These are phyloP conservation scores for Trichomycterus rosablanca DNA, from an alignment of 2,113 vertebrate species.

Conservation along the genomic window DNA sequence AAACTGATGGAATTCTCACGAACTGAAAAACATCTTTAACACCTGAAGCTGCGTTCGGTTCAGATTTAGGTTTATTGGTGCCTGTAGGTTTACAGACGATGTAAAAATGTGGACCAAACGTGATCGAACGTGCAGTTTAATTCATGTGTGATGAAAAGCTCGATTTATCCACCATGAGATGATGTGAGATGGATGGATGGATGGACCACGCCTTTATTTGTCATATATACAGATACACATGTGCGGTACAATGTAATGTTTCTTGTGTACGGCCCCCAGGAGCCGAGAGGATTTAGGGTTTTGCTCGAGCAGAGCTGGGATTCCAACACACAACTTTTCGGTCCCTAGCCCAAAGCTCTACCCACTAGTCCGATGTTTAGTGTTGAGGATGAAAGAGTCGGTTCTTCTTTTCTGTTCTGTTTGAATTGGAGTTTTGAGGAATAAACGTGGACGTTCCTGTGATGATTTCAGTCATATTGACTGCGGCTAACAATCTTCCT, in stretches of 20 bases:
- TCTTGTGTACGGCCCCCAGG: too few relatives aligned
- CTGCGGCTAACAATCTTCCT: conserved; percentile 48
- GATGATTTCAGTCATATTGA: conserved; percentile 72
- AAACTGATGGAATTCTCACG: conserved; percentile 31
- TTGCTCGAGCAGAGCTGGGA: too few relatives aligned
- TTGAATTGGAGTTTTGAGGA: conserved; percentile 31
- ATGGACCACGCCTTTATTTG: too few relatives aligned
- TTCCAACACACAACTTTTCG: background rate
- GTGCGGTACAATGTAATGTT: too few relatives aligned
- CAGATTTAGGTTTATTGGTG: conserved; percentile 14
- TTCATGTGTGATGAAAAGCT: background rate
- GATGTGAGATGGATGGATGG: too few relatives aligned
- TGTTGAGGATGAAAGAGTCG: conserved; percentile 40
- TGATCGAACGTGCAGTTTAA: conserved; percentile 26
- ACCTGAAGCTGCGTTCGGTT: conserved; percentile 11
- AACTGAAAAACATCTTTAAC: conserved; percentile 6
- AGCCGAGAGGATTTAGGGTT: too few relatives aligned
- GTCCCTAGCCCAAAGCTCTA: too few relatives aligned
- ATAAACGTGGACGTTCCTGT: conserved; percentile 28
- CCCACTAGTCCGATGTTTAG: conserved; percentile 47
- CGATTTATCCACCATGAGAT: too few relatives aligned
- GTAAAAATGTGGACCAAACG: conserved; percentile 58
- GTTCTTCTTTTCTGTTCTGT: conserved; percentile 38
- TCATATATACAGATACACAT: too few relatives aligned
- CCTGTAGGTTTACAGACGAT: conserved; percentile 25